Evolutionary conservation across 2,797 vertebrate genomes (phyloP), one percentile per base, ranked within the genome.

Genomic region (Gambusia yucatana): DNA sequence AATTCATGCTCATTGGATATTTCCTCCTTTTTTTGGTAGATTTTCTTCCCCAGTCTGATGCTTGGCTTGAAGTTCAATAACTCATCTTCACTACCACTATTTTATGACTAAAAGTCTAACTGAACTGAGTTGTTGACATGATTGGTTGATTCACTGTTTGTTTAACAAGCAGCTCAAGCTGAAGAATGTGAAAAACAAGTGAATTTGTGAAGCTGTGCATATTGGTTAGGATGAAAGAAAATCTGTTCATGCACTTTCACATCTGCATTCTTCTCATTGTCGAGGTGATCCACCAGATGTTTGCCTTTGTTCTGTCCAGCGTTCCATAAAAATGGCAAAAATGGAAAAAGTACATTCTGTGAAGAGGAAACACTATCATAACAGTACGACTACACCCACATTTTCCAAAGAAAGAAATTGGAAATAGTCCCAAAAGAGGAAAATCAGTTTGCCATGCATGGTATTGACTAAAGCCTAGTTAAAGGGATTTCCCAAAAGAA

Each of bases 401-500:
- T 84, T 94, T 95, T 95, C 93, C 92, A 93, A 95, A 94, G 87
- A 95, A 94, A 93, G 92, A 74, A 10, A 82, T 71, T 94, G 90
- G 93, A 93, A 13, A 52, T 77, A 83, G 85, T 93, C 92, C 93
- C 89, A 90, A 93, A 92, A 88, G 86, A 84, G 85, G 57, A 92
- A 89, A 90, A 75, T n/a, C 59, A 77, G 73, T 85, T 83, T 92
- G 88, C 93, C 93, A 92, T 87, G 84, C 90, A 90, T 82, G 90
- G 86, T 84, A 87, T 87, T 91, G 89, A 91, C 87, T 82, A 80
- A 91, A 88, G 86, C 87, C 90, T 85, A 84, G 90, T 94, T 93
- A 89, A 83, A 92, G 84, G 94, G 93, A 94, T 95, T 94, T 95
- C 94, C 94, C 93, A 93, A 92, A 91, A 91, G 89, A 93, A 86